Conservation (phyloP, 2,888 invertebrate species). For the Caenorhabditis uteleia region DNA sequence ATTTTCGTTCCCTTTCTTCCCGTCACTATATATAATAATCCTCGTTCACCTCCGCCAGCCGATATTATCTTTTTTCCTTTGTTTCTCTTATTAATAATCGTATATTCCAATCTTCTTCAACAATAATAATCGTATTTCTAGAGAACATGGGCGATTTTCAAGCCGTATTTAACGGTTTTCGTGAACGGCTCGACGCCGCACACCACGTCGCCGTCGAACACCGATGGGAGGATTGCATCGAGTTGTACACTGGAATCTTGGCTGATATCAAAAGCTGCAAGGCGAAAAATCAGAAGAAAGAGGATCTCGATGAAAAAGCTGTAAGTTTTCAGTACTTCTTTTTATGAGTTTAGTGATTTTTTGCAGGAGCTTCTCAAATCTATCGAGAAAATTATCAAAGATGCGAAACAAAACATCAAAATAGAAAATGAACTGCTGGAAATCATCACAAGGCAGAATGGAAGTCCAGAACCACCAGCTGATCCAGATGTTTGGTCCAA, state of each 20-base stretch:
- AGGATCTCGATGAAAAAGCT: conserved; percentile 14
- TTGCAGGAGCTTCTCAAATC: conserved; percentile 11
- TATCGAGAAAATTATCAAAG: conserved; percentile 12
- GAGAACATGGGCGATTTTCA: no score
- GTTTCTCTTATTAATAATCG: no score
- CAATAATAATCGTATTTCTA: no score
- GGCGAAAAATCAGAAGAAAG: conserved; percentile 5
- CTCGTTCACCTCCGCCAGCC: no score
- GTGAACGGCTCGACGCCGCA: neutral
- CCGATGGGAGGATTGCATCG: neutral
- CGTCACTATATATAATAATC: no score
- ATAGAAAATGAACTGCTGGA: conserved; percentile 14
- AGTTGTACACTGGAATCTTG: neutral
- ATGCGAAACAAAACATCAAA: conserved; percentile 5
- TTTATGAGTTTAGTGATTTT: neutral
- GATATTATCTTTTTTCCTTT: no score
- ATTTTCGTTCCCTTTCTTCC: no score
- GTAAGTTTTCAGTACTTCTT: conserved; percentile 3
- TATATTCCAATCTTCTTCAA: no score
- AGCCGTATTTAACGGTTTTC: neutral
- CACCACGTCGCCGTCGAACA: no score
- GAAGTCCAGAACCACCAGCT: conserved; percentile 37
- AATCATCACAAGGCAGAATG: conserved; percentile 15
- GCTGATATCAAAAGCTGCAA: conserved; percentile 2
- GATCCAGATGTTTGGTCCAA: conserved; percentile 40